Evolutionary conservation across 2,888 invertebrate species (phyloP), one percentile per base, ranked within the genome.

Genomic region (Pammene aurita): DNA sequence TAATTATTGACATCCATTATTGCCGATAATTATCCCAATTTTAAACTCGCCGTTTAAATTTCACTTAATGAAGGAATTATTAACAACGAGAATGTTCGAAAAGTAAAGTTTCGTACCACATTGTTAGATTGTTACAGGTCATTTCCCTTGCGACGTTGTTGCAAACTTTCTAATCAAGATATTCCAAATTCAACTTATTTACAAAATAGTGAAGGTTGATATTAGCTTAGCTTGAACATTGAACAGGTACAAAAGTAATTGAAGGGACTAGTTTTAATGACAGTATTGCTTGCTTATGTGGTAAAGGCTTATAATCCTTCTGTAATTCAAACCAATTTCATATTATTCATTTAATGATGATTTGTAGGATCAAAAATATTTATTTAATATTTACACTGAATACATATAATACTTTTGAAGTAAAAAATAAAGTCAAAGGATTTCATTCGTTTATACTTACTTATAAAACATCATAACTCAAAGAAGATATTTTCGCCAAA

Each of bases 141-240:
- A 18, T 62, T 56, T 62, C 9, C 56, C 42, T 41, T 41, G 50
- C 62, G 62, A 67, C 67, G 50, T 63, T 63, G 67, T 67, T 57
- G 50, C 62, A 44, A 57, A 48, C 62, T 26, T 57, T 57, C 9
- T 7, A 16, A 0, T 2, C 5, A 6, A n/a, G 18, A 7, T 6
- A 38, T 11, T 35, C 16, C 2, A 57, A 56, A 34, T 18, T 18
- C 14, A 50, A 50, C 56, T 42, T 26, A 42, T 1, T 13, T n/a
- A 2, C 10, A 34, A 18, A 0, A n/a, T 4, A 0, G 2, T 42
- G 42, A 67, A 18, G 13, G 56, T 67, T 57, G 34, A 1, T 7
- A 50, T 18, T 60, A n/a, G 4, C 4, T 26, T n/a, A n/a, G 34
- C 34, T 13, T 48, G 13, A 11, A 13, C 35, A 11, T 13, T 10